Conservation (phyloP, 1,140 invertebrate species). For the Neocloeon triangulifer region DNA sequence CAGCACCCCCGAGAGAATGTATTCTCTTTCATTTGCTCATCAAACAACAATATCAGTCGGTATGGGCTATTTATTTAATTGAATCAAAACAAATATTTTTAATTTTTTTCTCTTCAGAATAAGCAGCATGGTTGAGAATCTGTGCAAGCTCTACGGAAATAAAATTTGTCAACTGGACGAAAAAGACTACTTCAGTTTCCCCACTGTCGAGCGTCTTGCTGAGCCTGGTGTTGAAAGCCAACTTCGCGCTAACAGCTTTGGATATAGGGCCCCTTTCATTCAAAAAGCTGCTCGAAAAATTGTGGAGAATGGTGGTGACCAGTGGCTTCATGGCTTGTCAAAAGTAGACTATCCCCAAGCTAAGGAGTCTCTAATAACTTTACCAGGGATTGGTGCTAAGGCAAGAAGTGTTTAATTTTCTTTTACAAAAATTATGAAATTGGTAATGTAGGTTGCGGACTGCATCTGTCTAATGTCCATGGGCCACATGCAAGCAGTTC, state of each 20-base stretch:
- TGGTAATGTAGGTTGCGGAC: slow-evolving; percentile 62
- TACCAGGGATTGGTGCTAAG: slow-evolving; percentile 77
- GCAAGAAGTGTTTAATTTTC: slow-evolving; percentile 17
- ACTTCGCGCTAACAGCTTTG: slow-evolving; percentile 63
- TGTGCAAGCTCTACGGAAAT: slow-evolving; percentile 61
- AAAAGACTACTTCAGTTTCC: slow-evolving; percentile 55
- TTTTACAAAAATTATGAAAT: slow-evolving; percentile 5
- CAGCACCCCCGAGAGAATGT: slow-evolving; percentile 86
- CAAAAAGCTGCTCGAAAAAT: slow-evolving; percentile 44
- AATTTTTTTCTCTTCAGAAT: slow-evolving; percentile 32
- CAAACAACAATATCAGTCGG: slow-evolving; percentile 87
- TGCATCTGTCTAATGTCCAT: slow-evolving; percentile 96
- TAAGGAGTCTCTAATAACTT: slow-evolving; percentile 40
- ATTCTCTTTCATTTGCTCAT: slow-evolving; percentile 91
- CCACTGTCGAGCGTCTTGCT: slow-evolving; percentile 38
- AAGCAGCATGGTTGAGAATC: slow-evolving; percentile 73
- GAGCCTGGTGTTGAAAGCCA: slow-evolving; percentile 34
- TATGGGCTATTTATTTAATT: slow-evolving; percentile 18
- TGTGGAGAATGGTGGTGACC: slow-evolving; percentile 31
- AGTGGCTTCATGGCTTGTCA: slow-evolving; percentile 49
- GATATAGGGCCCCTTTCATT: slow-evolving; percentile 78
- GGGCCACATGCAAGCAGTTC: slow-evolving; percentile 67
- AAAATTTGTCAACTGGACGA: slow-evolving; percentile 43
- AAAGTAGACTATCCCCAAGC: slow-evolving; percentile 47
- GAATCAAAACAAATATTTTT: slow-evolving; percentile 6